These are phyloP conservation scores for Ianthella basta DNA, from an alignment of 37 sponge, comb jelly and placozoan species.

Conservation along the genomic window DNA sequence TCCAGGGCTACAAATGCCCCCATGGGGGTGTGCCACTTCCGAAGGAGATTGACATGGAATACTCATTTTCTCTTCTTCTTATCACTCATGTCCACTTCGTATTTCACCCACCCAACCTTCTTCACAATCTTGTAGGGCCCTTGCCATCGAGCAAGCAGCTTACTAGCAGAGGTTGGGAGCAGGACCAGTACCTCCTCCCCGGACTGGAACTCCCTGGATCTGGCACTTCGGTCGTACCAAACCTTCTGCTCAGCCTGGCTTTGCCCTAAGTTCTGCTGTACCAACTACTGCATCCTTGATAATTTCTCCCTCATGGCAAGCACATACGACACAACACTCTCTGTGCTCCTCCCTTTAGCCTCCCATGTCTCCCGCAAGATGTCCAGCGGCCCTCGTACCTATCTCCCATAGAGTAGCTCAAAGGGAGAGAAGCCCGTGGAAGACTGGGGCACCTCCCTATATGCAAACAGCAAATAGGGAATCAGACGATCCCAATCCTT, in stretches of 20 bases:
- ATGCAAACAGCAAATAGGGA: slow-evolving; percentile 56
- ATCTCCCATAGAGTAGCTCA: slow-evolving; percentile 49
- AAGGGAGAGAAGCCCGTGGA: slow-evolving; percentile 55
- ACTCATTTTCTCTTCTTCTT: too few species aligned
- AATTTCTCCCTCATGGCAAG: background rate
- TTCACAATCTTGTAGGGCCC: background rate
- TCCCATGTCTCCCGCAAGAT: slow-evolving; percentile 56
- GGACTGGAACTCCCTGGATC: background rate
- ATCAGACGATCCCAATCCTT: slow-evolving; percentile 44
- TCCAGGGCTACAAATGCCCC: too few species aligned
- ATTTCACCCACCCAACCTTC: background rate
- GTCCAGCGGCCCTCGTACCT: slow-evolving; percentile 59
- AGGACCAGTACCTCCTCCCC: slow-evolving; percentile 19
- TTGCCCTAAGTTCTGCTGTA: background rate
- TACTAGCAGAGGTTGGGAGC: background rate
- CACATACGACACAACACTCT: background rate
- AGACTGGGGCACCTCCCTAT: slow-evolving; percentile 49
- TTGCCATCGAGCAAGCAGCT: background rate
- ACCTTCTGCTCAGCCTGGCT: background rate
- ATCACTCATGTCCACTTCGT: too few species aligned
- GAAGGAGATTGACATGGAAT: too few species aligned
- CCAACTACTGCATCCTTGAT: background rate
- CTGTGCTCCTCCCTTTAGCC: background rate
- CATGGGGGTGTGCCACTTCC: too few species aligned
- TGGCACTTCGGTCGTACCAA: slow-evolving; percentile 1